phyloP scores from a whole-genome alignment of 1,140 invertebrate species.

The Cardiocondyla obscurior region DNA sequence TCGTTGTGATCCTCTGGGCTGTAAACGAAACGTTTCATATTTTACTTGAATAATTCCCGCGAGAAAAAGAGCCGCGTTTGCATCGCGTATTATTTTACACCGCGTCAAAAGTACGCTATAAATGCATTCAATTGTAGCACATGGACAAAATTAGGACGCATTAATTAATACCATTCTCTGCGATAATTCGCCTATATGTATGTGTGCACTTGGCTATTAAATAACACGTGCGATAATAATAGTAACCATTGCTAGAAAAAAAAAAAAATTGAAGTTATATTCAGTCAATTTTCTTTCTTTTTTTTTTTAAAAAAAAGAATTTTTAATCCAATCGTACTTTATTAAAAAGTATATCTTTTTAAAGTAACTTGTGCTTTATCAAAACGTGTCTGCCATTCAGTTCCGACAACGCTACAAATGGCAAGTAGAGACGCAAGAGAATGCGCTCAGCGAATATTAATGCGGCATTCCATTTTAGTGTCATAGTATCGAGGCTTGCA shows the following conservation, averaged over 20 bases:
- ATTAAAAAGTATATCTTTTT: conserved; percentile 43
- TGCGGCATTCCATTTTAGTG: conserved; percentile 55
- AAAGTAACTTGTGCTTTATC: conserved; percentile 24
- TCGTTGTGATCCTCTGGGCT: conserved; percentile 93
- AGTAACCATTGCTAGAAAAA: not conserved
- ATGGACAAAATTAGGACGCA: conserved; percentile 21
- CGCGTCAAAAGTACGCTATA: not conserved
- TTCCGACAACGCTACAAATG: conserved; percentile 70
- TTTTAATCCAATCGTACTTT: not conserved
- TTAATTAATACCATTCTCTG: conserved; percentile 15
- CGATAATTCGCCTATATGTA: not conserved
- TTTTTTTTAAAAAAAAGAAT: not conserved
- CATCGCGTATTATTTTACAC: not conserved
- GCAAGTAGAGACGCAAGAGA: conserved; percentile 53
- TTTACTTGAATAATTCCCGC: not conserved
- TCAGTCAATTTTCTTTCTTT: too few relatives aligned
- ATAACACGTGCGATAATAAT: not conserved
- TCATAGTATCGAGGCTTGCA: not conserved
- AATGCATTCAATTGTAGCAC: not conserved
- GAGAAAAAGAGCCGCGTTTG: not conserved
- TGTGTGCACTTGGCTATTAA: not conserved
- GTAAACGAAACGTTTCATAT: conserved; percentile 73
- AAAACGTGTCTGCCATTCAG: conserved; percentile 59
- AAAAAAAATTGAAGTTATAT: too few relatives aligned
- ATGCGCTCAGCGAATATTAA: conserved; percentile 68